A percentile compares a stretch with the other conserved stretches of the same genome.
Evolutionary conservation across 2,888 invertebrate species (phyloP).

Genomic region (Scaptomyza polygonia): DNA sequence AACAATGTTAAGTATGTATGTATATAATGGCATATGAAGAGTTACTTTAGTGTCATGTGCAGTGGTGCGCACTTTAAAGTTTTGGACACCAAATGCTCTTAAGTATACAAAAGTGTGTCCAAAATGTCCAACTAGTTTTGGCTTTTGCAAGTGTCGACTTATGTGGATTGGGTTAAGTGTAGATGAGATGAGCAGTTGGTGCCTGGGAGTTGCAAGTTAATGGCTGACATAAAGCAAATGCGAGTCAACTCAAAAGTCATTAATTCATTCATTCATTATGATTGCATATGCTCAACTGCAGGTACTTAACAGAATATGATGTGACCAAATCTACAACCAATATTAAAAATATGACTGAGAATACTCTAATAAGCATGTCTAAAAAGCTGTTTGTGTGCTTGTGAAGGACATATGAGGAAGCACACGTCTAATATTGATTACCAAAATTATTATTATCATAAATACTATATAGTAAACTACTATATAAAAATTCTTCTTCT

Average conservation of each 20-base stretch:
- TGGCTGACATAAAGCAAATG: conserved; percentile 55
- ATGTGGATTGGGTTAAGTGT: conserved; percentile 53
- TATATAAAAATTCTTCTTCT: too few species aligned
- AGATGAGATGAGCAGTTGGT: conserved; percentile 52
- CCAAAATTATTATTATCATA: too few species aligned
- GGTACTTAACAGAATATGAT: conserved; percentile 24
- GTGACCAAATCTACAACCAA: background rate
- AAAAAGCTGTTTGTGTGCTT: too few species aligned
- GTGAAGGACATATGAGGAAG: too few species aligned
- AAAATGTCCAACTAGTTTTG: conserved; percentile 31
- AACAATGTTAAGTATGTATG: background rate
- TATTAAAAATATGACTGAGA: background rate
- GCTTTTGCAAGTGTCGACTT: conserved; percentile 25
- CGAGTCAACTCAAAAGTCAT: conserved; percentile 45
- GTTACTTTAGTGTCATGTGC: conserved; percentile 51
- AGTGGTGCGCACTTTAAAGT: conserved; percentile 33
- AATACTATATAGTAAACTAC: too few species aligned
- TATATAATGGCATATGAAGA: conserved; percentile 18
- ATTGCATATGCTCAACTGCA: conserved; percentile 16
- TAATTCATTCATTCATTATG: too few species aligned
- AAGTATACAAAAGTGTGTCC: conserved; percentile 43
- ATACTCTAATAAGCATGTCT: background rate
- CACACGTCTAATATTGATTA: too few species aligned
- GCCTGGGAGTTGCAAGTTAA: conserved; percentile 43
- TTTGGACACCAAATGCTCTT: conserved; percentile 27